Conservation (phyloP, 2,888 invertebrate species). For the Adineta ricciae region DNA sequence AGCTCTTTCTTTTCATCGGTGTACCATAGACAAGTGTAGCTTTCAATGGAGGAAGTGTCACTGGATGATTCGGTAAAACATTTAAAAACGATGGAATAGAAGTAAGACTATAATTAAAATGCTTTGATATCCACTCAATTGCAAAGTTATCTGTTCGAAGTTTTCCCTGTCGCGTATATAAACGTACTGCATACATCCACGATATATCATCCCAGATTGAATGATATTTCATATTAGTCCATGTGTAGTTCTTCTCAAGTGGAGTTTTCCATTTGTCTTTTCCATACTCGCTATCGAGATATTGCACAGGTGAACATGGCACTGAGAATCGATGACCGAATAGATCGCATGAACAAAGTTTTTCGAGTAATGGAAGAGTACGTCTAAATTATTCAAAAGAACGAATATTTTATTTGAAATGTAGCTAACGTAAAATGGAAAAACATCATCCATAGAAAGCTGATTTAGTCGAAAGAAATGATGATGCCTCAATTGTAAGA, state of each 20-base stretch:
- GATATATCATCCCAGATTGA: constrained; percentile 9
- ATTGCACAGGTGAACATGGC: constrained; percentile 4
- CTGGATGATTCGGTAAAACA: not conserved
- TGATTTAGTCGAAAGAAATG: too few species aligned
- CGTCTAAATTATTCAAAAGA: not conserved
- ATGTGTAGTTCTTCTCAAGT: constrained; percentile 8
- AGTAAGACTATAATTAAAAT: not conserved
- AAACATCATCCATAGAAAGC: too few species aligned
- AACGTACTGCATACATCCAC: constrained; percentile 22
- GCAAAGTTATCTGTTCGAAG: constrained; percentile 7
- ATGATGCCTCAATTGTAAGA: too few species aligned
- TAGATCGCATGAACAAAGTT: constrained; percentile 26
- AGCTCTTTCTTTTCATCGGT: too few species aligned
- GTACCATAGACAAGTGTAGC: too few species aligned
- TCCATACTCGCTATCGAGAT: constrained; percentile 27
- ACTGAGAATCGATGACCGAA: not conserved
- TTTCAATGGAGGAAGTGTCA: not conserved
- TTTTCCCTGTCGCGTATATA: constrained; percentile 18
- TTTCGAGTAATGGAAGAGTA: not conserved
- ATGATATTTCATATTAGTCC: constrained; percentile 19
- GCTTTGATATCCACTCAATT: not conserved
- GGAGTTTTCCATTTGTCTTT: not conserved
- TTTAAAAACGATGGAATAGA: not conserved
- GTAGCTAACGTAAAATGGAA: too few species aligned
- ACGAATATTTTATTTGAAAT: too few species aligned